These are phyloP conservation scores for Florisuga fusca DNA, from an alignment of 2,797 vertebrate genomes.

Conservation along the genomic window DNA sequence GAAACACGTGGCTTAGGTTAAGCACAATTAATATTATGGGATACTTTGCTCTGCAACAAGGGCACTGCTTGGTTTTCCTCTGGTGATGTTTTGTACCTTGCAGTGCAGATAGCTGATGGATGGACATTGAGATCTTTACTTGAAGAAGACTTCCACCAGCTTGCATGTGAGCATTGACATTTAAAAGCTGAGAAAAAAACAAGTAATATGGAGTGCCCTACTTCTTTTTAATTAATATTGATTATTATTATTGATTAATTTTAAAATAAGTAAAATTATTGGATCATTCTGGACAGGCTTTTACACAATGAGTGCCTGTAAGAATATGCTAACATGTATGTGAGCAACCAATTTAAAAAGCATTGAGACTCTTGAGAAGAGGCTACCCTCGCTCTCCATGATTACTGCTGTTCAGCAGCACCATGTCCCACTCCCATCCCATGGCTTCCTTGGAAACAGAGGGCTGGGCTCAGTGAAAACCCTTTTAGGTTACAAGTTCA, in stretches of 20 bases:
- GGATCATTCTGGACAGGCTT: not conserved
- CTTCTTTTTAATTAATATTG: not conserved
- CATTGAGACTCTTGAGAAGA: not conserved
- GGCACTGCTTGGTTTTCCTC: not conserved
- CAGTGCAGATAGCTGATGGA: not conserved
- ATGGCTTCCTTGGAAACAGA: fast-evolving
- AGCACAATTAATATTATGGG: fast-evolving
- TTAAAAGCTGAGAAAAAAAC: not conserved
- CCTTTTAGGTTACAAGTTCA: not conserved
- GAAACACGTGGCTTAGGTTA: conserved; percentile 16
- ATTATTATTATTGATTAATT: not conserved
- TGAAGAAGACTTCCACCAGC: not conserved
- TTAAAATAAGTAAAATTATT: not conserved
- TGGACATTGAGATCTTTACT: not conserved
- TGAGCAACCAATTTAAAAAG: not conserved
- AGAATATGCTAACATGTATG: fast-evolving
- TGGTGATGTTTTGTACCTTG: not conserved
- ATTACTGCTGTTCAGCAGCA: not conserved
- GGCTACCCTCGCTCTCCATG: fast-evolving
- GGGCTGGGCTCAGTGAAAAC: not conserved
- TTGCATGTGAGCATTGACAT: fast-evolving
- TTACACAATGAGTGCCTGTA: not conserved
- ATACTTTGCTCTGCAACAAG: not conserved
- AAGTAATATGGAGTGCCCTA: not conserved
- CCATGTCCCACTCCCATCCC: fast-evolving